Evolutionary conservation across 2,888 invertebrate genomes (phyloP).

Genomic region (Philopedon plagiatum): DNA sequence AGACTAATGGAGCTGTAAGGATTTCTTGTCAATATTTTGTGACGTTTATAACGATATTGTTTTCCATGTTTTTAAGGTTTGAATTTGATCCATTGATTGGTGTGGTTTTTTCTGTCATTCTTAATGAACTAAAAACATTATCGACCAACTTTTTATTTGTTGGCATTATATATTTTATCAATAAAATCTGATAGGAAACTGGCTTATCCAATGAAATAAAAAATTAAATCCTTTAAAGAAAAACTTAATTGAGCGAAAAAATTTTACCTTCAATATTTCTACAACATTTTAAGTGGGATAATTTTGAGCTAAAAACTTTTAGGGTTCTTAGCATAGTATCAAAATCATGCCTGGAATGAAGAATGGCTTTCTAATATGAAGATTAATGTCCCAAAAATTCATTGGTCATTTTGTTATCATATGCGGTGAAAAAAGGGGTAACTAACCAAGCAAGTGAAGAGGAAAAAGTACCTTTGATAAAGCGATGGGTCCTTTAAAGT

Average conservation of each 20-base stretch:
- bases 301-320: neutral
- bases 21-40: too few relatives aligned
- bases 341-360: neutral
- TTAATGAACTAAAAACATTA: too few relatives aligned
- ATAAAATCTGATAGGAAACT: slow-evolving; percentile 1
- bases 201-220: neutral
- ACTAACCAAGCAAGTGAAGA: slow-evolving; percentile 3
- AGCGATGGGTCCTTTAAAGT: slow-evolving; percentile 2
- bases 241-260: slow-evolving; percentile 41
- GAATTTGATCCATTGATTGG: too few relatives aligned
- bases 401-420: slow-evolving; percentile 23
- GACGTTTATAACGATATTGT: neutral
- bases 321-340: neutral
- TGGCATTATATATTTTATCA: neutral
- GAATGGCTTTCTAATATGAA: slow-evolving; percentile 1
- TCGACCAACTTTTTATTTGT: too few relatives aligned
- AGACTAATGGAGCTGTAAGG: neutral
- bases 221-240: neutral
- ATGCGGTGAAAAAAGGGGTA: slow-evolving; percentile 7
- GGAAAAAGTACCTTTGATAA: neutral
- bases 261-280: slow-evolving; percentile 51
- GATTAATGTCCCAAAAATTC: slow-evolving; percentile 21
- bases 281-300: slow-evolving; percentile 35
- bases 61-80: too few relatives aligned
- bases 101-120: too few relatives aligned